Base-by-base conservation (phyloP, 2,113 vertebrate genomes). In the Onychorhynchus coronatus region DNA sequence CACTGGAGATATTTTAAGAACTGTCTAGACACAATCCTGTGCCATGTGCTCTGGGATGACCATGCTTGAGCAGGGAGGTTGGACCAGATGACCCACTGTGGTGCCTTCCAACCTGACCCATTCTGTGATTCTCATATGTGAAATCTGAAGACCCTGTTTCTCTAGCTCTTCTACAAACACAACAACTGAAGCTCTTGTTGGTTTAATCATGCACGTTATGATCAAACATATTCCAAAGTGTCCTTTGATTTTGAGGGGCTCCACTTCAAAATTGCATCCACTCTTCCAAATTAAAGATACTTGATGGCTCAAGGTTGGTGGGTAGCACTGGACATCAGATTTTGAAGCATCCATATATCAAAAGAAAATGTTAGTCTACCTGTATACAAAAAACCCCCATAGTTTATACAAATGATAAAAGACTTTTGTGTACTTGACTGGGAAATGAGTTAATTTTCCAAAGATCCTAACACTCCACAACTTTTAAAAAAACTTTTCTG, bases 1-100 rank as follows among this genome's bases (percentile, higher is more conserved):
- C 28, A 17, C 6, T 0, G 28, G 46, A 61, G 14, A 27, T 27
- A 33, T 0, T 65, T 65, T 0, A 4, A 10, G 13, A 46, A 35
- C 24, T 1, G 0, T 6, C 6, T 35, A 50, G 39, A 75, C 30
- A 61, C n/a, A 75, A 1, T 30, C 53, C 24, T 59, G 52, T 31
- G 37, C 39, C 19, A 31, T 31, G 41, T 65, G 41, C 41, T 23
- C 30, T 33, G 12, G 30, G 30, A 44, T 44, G 21, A 33, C 41
- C 30, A 6, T 44, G 63, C 30, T 16, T 65, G 41, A 65, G 30
- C 41, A 33, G 39, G 28, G 28, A 65, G 19, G 62, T 65, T 41
- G 61, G 27, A 63, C 7, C 27, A 42, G 62, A 22, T 63, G 39
- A 65, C 18, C 39, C 39, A 22, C 28, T 42, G 39, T 65, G 62